Evolutionary conservation across 2,797 vertebrate genomes (phyloP), one percentile per base, ranked within the genome.

Genomic region (Moxostoma hubbsi): DNA sequence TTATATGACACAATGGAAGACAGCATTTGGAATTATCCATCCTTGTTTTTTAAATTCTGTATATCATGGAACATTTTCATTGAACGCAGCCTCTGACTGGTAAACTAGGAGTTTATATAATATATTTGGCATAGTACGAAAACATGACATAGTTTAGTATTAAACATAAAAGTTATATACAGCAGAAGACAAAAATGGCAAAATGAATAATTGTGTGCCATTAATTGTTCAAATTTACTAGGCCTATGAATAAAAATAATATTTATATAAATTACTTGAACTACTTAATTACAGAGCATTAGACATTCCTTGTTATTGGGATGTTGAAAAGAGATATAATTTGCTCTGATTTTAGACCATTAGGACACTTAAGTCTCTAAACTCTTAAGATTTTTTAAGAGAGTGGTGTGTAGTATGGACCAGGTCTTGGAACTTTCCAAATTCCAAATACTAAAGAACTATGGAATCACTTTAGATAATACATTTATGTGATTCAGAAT

Each of bases 321-420:
- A 57, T 71, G 68, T 45, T 71, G 36, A 57, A 53, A 71, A 53
- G n/a, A 71, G 43, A 71, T 57, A 57, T 0, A 6, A 4, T 11
- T 7, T 36, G 55, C 54, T 77, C 51, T 61, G 53, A 61, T 50
- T 77, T 69, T 59, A 69, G 55, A 36, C 57, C 49, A 45, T 77
- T 69, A 69, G n/a, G 36, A 51, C 18, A 18, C 18, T 18, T 18
- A 18, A 65, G 55, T 61, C 67, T 61, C n/a, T n/a, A 61, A 43
- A 64, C 58, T 77, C n/a, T 77, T 63, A 49, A 64, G 36, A 67
- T 50, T 50, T 77, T 54, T 77, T 46, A 77, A 18, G 7, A 66
- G 63, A 57, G 43, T 67, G 74, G 36, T 59, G 55, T 67, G 65
- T 10, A 9, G 24, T 61, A 55, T 61, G 18, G 65, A 24, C 47